Percentiles rank a stretch among this genome's conserved stretches.
phyloP scores from a whole-genome alignment of 2,888 invertebrate species.

The Protodeltote pygarga region DNA sequence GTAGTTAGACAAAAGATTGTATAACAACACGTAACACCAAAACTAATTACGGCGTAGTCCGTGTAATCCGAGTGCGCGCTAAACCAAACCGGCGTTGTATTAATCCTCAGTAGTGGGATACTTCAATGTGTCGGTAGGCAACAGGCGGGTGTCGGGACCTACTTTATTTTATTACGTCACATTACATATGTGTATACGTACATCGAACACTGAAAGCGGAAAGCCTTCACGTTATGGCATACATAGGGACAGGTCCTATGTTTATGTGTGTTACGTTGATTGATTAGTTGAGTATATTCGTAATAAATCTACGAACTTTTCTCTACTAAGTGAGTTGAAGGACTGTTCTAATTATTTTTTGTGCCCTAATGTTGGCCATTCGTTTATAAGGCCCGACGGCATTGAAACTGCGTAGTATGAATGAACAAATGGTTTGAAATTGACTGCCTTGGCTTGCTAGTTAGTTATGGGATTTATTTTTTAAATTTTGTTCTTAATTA shows the following conservation, averaged over 20 bases:
- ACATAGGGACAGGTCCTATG: constrained; percentile 2
- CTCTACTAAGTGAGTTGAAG: not conserved
- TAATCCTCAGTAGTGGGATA: constrained; percentile 52
- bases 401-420: too few relatives aligned
- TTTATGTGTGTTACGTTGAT: constrained; percentile 6
- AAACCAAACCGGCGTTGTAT: constrained; percentile 54
- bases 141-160: constrained; percentile 41
- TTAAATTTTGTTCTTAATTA: too few relatives aligned
- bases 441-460: too few relatives aligned
- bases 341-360: too few relatives aligned
- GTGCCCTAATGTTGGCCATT: too few relatives aligned
- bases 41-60: constrained; percentile 65
- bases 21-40: constrained; percentile 53
- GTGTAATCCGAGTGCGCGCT: constrained; percentile 58
- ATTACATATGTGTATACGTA: constrained; percentile 29
- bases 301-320: too few relatives aligned
- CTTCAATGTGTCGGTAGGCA: constrained; percentile 44
- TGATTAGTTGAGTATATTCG: not conserved
- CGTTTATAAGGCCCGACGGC: too few relatives aligned
- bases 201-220: constrained; percentile 3
- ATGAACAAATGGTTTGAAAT: too few relatives aligned
- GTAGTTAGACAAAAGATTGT: constrained; percentile 32
- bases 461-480: too few relatives aligned
- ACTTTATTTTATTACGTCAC: constrained; percentile 43
- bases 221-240: constrained; percentile 2